Evolutionary conservation across 2,113 vertebrate genomes (phyloP), one percentile per base, ranked within the genome.

Genomic region (Lampris incognitus): DNA sequence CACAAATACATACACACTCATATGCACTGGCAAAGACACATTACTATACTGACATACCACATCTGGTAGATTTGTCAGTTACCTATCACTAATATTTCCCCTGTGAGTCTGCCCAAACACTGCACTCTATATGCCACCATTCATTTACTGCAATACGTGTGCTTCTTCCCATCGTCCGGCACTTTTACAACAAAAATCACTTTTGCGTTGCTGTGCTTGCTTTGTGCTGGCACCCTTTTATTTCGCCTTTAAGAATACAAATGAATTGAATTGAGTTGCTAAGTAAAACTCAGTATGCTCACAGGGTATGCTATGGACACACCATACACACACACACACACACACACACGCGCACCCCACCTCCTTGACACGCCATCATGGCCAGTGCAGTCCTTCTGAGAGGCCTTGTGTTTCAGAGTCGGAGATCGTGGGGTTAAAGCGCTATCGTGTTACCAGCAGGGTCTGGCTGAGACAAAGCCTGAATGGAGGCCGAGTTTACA

Each of bases 391-490:
- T 51, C 42, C 48, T 4, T 68, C 50, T 24, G 56, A 39, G 69
- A 40, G 42, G 36, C 46, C 44, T 10, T 5, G 51, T 54, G 69
- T 70, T 37, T 70, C 68, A 66, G 55, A 5, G 2, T 64, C 48
- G 62, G 4, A 9, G 76, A 80, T 83, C 72, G 54, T 6, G 13
- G 41, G 72, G 75, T 82, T 59, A 65, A 70, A 69, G 52, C 36
- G 40, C 5, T 1, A 42, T 78, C 79, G 60, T 54, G 0, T 75
- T 68, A 58, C 68, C 24, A 40, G 65, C 46, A 9, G 6, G 40
- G 1, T 58, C 13, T 9, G 40, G 2, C 5, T 39, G 36, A 68
- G 66, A 78, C 79, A 82, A 72, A 83, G 57, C 46, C 79, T 84
- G 58, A 71, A 71, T 51, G 60, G 61, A 67, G 56, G 57, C 40